Conservation (phyloP, 2,888 invertebrate genomes). For the Athrips mouffetella region DNA sequence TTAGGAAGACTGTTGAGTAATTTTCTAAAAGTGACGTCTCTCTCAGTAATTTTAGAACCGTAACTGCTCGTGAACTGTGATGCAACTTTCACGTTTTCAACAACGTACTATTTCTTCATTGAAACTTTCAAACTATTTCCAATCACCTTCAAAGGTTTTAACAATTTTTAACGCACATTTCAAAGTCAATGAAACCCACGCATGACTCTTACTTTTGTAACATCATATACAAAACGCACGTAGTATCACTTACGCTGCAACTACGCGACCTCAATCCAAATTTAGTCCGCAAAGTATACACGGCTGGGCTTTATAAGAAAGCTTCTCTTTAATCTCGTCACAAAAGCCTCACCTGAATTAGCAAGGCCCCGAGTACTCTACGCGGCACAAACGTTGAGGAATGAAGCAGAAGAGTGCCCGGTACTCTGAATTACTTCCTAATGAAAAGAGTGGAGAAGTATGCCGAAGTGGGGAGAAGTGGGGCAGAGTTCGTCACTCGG, state of each 20-base stretch:
- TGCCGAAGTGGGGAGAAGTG: slow-evolving; percentile 48
- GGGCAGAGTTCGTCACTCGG: slow-evolving; percentile 54
- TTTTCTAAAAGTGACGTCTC: slow-evolving; percentile 42
- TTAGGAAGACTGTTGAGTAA: slow-evolving; percentile 40
- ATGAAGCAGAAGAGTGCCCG: slow-evolving; percentile 74
- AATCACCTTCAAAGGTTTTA: neutral
- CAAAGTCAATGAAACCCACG: too few relatives aligned
- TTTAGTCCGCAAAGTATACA: slow-evolving; percentile 59
- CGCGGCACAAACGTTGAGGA: slow-evolving; percentile 67
- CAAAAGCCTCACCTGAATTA: slow-evolving; percentile 76
- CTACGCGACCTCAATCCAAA: slow-evolving; percentile 52
- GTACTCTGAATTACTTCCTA: slow-evolving; percentile 77
- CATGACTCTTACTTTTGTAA: too few relatives aligned
- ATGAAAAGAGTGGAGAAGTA: slow-evolving; percentile 74
- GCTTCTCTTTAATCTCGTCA: slow-evolving; percentile 75
- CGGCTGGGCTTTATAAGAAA: slow-evolving; percentile 50
- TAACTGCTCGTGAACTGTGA: slow-evolving; percentile 3
- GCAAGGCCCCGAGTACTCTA: slow-evolving; percentile 65
- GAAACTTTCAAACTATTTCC: neutral
- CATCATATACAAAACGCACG: neutral
- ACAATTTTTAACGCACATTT: neutral
- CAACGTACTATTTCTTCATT: neutral
- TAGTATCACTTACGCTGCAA: neutral
- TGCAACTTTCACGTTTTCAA: slow-evolving; percentile 10
- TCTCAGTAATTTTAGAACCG: slow-evolving; percentile 12